Percentiles rank a stretch among this genome's conserved stretches.
phyloP scores from a whole-genome alignment of 2,113 vertebrate genomes.

The Macaca fascicularis region T2T-MFA8v1.1 NC_088378.1:107923001-107923500 shows the following conservation, averaged over 20 bases:
- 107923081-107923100: neutral
- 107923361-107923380: neutral
- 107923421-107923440: neutral
- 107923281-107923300: neutral
- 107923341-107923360: neutral
- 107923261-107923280: neutral
- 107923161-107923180: neutral
- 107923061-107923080: neutral
- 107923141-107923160: neutral
- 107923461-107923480: neutral
- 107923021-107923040: neutral
- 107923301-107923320: neutral
- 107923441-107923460: neutral
- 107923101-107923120: neutral
- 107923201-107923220: neutral
- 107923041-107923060: neutral
- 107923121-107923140: neutral
- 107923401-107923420: neutral
- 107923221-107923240: neutral
- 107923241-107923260: neutral
- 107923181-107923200: neutral
- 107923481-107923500: neutral
- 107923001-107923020: neutral
- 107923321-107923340: neutral
- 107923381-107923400: neutral